These are phyloP conservation scores for Drymodes brunneopygia DNA, from an alignment of 2,113 vertebrate genomes.

Conservation along the genomic window DNA sequence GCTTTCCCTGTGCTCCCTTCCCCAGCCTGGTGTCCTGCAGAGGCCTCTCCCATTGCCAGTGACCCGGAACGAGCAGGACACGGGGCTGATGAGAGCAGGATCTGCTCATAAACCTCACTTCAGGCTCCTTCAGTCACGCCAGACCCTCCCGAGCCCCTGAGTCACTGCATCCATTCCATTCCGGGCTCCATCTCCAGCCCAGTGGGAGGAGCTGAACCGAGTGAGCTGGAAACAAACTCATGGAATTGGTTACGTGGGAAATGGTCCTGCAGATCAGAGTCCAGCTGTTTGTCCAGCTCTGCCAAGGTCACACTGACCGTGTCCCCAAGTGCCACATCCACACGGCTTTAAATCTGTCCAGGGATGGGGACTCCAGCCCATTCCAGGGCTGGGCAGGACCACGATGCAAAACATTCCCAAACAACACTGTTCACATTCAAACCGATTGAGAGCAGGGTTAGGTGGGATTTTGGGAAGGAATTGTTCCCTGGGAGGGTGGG, in stretches of 20 bases:
- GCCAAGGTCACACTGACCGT: not conserved
- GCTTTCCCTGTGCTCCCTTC: not conserved
- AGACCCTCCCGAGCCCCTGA: not conserved
- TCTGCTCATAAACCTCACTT: not conserved
- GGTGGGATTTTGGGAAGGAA: not conserved
- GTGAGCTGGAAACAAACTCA: not conserved
- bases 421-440: not conserved
- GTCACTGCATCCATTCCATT: accelerated
- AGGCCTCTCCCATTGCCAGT: not conserved
- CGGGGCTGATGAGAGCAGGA: accelerated
- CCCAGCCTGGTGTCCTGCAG: accelerated
- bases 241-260: accelerated
- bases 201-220: accelerated
- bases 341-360: not conserved
- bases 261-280: not conserved
- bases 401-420: not conserved
- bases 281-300: not conserved
- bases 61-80: not conserved
- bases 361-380: not conserved
- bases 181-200: not conserved
- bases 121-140: accelerated
- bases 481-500: not conserved
- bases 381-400: not conserved
- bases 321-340: not conserved
- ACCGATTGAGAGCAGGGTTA: not conserved